Conservation (phyloP, 2,113 vertebrate species). For the Aramus guarauna region DNA sequence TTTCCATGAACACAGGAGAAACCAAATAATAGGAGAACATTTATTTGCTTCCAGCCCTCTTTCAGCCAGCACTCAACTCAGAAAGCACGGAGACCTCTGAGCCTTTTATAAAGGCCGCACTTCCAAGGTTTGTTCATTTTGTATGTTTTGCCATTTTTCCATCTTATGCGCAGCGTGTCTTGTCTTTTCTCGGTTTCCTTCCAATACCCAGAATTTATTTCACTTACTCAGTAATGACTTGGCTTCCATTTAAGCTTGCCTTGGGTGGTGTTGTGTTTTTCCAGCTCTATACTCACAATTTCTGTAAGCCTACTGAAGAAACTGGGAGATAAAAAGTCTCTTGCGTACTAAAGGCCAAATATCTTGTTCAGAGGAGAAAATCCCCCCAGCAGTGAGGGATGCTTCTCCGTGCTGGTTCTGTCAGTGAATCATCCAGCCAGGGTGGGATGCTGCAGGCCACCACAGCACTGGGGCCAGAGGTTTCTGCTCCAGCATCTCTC, state of each 20-base stretch:
- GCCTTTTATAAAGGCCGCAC: not conserved
- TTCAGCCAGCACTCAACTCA: not conserved
- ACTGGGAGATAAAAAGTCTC: not conserved
- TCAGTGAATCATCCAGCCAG: not conserved
- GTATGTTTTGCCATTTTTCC: not conserved
- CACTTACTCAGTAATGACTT: not conserved
- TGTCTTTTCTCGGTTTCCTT: not conserved
- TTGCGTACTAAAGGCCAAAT: not conserved
- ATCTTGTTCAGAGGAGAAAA: not conserved
- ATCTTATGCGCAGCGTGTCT: not conserved
- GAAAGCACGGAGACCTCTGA: not conserved
- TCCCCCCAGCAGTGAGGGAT: too few relatives aligned
- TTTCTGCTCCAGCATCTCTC: not conserved
- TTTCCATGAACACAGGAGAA: not conserved
- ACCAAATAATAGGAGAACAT: not conserved
- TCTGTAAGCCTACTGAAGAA: not conserved
- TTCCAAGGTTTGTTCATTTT: not conserved
- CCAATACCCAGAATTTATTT: not conserved
- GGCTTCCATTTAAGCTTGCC: not conserved
- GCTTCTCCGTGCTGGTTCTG: not conserved
- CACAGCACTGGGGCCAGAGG: rapidly evolving
- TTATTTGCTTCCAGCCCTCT: not conserved
- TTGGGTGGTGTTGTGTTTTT: not conserved
- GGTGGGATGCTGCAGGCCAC: not conserved
- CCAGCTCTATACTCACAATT: not conserved